Conservation (phyloP, 2,888 invertebrate genomes). For the Drosophila borealis region DNA sequence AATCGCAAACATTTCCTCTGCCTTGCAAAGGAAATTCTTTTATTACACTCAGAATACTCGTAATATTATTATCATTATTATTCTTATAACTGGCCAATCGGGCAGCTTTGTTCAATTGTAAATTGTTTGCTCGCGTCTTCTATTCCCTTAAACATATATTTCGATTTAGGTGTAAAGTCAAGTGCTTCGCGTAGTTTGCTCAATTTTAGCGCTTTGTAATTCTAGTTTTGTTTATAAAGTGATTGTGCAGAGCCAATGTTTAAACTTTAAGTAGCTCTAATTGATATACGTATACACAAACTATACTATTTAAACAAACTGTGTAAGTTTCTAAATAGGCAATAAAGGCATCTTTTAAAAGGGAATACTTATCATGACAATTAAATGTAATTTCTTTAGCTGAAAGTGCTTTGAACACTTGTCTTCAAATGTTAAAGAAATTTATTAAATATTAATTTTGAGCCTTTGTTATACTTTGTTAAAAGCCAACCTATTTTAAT, state of each 20-base stretch:
- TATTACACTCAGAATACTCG: constrained; percentile 34
- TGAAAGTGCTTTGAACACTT: background rate
- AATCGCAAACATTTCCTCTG: constrained; percentile 7
- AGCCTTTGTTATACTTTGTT: too few relatives aligned
- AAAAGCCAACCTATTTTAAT: too few relatives aligned
- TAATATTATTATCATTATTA: constrained; percentile 35
- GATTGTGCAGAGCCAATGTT: constrained; percentile 67
- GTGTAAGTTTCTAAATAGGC: constrained; percentile 54
- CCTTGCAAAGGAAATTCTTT: constrained; percentile 15
- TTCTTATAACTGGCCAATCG: constrained; percentile 19
- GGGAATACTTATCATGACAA: constrained; percentile 32
- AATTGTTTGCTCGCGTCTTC: constrained; percentile 44
- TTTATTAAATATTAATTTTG: too few relatives aligned
- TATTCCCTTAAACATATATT: constrained; percentile 19
- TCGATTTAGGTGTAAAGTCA: constrained; percentile 46
- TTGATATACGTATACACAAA: constrained; percentile 48
- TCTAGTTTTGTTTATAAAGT: constrained; percentile 48
- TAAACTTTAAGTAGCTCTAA: constrained; percentile 72
- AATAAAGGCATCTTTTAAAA: constrained; percentile 42
- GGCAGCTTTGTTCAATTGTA: constrained; percentile 51
- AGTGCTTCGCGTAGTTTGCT: constrained; percentile 72
- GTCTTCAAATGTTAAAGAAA: background rate
- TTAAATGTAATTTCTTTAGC: background rate
- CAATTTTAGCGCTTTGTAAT: constrained; percentile 73
- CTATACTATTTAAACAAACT: constrained; percentile 35